These are phyloP conservation scores for Todiramphus saurophagus DNA, from an alignment of 2,113 vertebrate genomes.

Conservation along the genomic window DNA sequence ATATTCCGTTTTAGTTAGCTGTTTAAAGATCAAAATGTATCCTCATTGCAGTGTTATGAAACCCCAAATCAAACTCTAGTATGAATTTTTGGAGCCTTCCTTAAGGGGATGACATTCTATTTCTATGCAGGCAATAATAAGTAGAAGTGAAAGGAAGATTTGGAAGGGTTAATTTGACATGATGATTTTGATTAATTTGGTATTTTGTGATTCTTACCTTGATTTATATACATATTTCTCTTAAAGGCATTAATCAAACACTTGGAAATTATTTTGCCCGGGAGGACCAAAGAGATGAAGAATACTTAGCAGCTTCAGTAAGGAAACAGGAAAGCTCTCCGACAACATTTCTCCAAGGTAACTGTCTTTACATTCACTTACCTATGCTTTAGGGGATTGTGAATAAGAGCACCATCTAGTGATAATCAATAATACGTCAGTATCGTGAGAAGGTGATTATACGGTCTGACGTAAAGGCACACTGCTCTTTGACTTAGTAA, in stretches of 20 bases:
- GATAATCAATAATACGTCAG: neutral
- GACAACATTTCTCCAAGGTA: neutral
- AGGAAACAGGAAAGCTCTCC: neutral
- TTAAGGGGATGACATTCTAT: neutral
- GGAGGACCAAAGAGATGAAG: neutral
- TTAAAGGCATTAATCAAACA: neutral
- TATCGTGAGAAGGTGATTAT: neutral
- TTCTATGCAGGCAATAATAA: neutral
- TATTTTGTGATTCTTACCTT: neutral
- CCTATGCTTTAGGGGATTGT: neutral
- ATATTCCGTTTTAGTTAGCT: neutral
- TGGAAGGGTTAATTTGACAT: neutral
- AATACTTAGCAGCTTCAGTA: neutral
- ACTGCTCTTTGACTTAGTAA: neutral
- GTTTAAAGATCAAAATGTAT: neutral
- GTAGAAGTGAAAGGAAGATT: neutral
- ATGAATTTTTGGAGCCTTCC: neutral
- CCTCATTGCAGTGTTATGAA: neutral
- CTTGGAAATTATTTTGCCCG: neutral
- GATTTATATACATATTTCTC: neutral
- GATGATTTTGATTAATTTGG: neutral
- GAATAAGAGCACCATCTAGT: slow-evolving; percentile 52
- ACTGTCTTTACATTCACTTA: neutral
- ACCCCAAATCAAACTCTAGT: neutral
- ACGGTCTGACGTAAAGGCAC: neutral